Percentiles rank a stretch among this genome's conserved stretches.
phyloP scores from a whole-genome alignment of 2,113 vertebrate species.

The Zosterops lateralis region DNA sequence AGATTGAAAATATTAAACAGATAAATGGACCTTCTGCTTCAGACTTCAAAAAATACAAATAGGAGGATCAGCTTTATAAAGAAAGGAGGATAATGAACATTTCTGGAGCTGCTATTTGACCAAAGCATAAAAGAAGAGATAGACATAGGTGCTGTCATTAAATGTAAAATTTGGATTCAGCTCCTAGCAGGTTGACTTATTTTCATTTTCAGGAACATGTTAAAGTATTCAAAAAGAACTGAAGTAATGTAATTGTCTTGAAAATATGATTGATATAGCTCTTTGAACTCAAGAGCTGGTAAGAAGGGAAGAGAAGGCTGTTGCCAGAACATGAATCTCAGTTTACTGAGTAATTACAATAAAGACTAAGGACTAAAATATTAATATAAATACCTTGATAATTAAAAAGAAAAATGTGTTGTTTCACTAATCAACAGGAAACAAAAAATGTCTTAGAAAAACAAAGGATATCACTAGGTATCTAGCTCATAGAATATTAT shows the following conservation, averaged over 20 bases:
- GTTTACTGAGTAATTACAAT: not conserved
- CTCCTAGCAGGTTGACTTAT: not conserved
- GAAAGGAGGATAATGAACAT: not conserved
- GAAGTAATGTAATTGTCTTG: slow-evolving; percentile 10
- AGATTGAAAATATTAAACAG: not conserved
- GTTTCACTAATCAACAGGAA: not conserved
- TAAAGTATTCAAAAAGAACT: not conserved
- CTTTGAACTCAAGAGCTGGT: not conserved
- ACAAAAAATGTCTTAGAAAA: not conserved
- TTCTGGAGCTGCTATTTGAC: not conserved
- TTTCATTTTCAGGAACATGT: not conserved
- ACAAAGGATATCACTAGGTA: not conserved
- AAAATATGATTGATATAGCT: not conserved
- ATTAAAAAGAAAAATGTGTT: not conserved
- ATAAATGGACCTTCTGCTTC: not conserved
- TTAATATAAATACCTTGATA: not conserved
- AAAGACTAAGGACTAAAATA: not conserved
- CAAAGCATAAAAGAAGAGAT: not conserved
- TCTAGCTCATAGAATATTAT: not conserved
- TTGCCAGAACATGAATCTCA: not conserved
- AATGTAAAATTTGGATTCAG: not conserved
- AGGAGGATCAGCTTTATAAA: not conserved
- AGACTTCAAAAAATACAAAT: not conserved
- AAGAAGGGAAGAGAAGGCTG: not conserved
- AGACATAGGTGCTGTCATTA: not conserved